Evolutionary conservation across 1,140 invertebrate species (phyloP), one percentile per base, ranked within the genome.

Genomic region (Amyelois transitella): DNA sequence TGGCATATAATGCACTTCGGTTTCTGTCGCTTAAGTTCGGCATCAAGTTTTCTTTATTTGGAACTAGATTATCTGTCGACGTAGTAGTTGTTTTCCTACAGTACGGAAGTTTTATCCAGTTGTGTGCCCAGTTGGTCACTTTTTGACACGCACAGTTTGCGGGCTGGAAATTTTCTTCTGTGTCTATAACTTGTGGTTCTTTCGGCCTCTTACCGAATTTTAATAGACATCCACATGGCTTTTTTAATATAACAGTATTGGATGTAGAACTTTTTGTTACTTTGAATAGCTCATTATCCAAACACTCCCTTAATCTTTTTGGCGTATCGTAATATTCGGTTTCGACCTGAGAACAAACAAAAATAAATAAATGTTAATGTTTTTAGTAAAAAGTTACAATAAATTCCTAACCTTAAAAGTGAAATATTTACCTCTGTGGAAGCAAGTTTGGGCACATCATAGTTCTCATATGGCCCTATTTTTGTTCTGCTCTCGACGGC

Each of bases 251-350:
- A 21, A 91, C 71, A 19, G 90, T 89, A 10, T 89, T 86, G 0
- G 90, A 85, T 50, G 89, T 90, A 4, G 90, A 91, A 58, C 90
- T 93, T 57, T 74, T 83, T 68, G 84, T 93, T 83, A 88, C 91
- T 90, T 61, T 90, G 78, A 88, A 91, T 84, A 85, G 82, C 77
- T 88, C 90, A 64, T 87, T 90, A 64, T 90, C 89, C 12, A 94
- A 79, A 70, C 91, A 92, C 74, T 94, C 93, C 70, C 93, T 94
- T 3, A 95, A 89, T 60, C 93, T 93, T 52, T 93, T 91, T n/a
- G 94, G 94, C 0, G 93, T 94, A 66, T 95, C 94, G 76, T 95
- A 95, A 72, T 93, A 91, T 69, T 93, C 88, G 22, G 72, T 83
- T n/a, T 83, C 78, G 5, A 77, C 68, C 84, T 88, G 32, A 1